phyloP scores from a whole-genome alignment of 2,797 vertebrate genomes.

The Premnoplex brunnescens region DNA sequence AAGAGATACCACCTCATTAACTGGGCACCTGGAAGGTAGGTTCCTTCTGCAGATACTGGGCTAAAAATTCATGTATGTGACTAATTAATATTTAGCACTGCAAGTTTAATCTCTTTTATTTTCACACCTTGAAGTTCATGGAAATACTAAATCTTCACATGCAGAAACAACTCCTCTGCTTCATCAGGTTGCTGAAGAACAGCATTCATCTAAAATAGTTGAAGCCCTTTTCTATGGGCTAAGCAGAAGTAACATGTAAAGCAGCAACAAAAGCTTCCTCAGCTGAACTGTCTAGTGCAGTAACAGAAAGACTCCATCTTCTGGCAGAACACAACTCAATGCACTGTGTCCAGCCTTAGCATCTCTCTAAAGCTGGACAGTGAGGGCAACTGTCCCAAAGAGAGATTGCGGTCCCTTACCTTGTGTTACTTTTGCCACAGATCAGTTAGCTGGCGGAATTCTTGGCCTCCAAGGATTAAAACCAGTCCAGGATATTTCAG shows the following conservation, averaged over 20 bases:
- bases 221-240: not conserved
- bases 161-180: not conserved
- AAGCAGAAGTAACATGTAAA: not conserved
- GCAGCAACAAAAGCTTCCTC: not conserved
- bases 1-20: not conserved
- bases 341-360: accelerated
- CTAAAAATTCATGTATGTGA: not conserved
- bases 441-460: not conserved
- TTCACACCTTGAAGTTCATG: not conserved
- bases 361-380: not conserved
- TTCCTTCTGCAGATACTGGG: not conserved
- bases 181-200: not conserved
- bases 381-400: not conserved
- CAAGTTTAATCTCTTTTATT: not conserved
- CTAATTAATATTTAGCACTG: not conserved
- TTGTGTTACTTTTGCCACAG: not conserved
- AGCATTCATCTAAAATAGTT: not conserved
- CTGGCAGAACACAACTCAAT: not conserved
- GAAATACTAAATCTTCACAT: not conserved
- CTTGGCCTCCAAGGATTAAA: not conserved
- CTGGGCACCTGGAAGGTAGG: not conserved
- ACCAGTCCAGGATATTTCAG: not conserved
- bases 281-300: not conserved
- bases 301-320: not conserved
- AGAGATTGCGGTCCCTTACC: not conserved